A percentile compares a stretch with the other conserved stretches of the same genome.
Evolutionary conservation across 2,888 invertebrate genomes (phyloP).

Genomic region (Girardia tigrina): DNA sequence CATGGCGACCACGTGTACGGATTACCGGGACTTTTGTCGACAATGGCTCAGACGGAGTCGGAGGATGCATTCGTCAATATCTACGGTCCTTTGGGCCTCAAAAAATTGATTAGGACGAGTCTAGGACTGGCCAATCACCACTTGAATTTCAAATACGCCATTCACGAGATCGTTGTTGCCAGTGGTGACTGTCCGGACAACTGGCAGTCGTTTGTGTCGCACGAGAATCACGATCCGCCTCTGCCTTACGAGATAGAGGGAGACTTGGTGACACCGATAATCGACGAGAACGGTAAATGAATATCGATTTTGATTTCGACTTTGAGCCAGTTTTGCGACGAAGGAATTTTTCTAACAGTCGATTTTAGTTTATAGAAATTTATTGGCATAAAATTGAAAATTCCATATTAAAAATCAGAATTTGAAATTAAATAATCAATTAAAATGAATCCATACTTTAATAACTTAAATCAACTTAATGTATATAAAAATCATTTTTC

Average conservation of each 20-base stretch:
- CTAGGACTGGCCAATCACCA: conserved; percentile 46
- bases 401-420: no score
- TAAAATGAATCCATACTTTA: no score
- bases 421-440: no score
- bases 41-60: conserved; percentile 41
- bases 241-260: conserved; percentile 38
- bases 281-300: background rate
- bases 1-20: conserved; percentile 53
- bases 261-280: background rate
- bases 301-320: no score
- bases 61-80: conserved; percentile 43
- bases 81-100: conserved; percentile 51
- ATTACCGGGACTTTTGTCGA: conserved; percentile 50
- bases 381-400: no score
- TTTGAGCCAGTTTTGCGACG: no score
- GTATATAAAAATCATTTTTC: no score
- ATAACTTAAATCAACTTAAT: no score
- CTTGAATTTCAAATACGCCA: conserved; percentile 44
- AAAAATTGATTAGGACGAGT: conserved; percentile 44
- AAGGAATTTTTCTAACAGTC: no score
- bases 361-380: no score
- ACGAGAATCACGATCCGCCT: conserved; percentile 36
- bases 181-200: conserved; percentile 38
- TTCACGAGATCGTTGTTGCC: conserved; percentile 40
- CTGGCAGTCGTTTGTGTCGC: conserved; percentile 39